These are phyloP conservation scores for Grus americana DNA, from an alignment of 2,113 vertebrate species.

Conservation along the genomic window DNA sequence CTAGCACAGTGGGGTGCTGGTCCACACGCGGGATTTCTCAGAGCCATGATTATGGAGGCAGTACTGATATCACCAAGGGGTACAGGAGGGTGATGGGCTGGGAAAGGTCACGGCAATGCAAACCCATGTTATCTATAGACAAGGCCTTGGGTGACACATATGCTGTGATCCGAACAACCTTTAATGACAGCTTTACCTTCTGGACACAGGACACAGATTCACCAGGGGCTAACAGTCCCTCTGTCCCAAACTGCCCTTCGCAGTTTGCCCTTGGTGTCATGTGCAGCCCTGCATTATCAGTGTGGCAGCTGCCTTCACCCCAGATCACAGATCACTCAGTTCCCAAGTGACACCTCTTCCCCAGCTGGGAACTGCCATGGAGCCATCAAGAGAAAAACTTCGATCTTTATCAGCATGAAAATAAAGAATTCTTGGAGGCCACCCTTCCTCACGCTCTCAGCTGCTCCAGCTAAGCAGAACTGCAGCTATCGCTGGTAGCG, in stretches of 20 bases:
- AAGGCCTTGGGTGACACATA: neutral
- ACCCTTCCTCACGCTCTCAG: neutral
- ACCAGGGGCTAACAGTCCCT: neutral
- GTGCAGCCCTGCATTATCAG: accelerated
- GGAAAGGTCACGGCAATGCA: neutral
- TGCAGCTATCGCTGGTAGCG: neutral
- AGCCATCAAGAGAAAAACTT: neutral
- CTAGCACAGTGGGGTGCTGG: neutral
- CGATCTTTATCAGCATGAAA: neutral
- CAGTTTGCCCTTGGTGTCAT: accelerated
- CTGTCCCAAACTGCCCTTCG: neutral
- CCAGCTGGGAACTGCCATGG: neutral
- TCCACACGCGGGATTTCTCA: accelerated
- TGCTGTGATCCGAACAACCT: neutral
- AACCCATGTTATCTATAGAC: neutral
- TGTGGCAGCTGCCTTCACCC: neutral
- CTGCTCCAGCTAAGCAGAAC: neutral
- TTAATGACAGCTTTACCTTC: neutral
- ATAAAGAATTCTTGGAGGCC: neutral
- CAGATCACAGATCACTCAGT: neutral
- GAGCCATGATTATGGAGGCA: neutral
- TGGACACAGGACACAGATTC: accelerated
- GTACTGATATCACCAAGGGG: neutral
- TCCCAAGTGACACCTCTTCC: neutral
- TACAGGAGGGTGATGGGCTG: neutral